These are phyloP conservation scores for Eclectus roratus DNA, from an alignment of 2,113 vertebrate genomes.

Conservation along the genomic window DNA sequence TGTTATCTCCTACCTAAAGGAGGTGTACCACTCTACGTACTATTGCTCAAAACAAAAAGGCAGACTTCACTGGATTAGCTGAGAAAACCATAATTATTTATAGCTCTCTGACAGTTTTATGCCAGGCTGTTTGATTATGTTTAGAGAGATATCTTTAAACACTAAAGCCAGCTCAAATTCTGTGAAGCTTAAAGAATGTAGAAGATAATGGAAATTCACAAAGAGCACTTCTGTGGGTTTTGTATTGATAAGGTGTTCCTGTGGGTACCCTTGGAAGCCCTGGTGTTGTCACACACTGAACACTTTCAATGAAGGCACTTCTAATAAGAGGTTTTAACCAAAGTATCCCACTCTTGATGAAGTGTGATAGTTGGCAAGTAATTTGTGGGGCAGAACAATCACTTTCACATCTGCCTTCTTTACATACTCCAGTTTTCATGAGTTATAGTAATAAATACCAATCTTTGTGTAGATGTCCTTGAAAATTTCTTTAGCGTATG, in stretches of 20 bases:
- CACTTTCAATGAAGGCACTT: background rate
- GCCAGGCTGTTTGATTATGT: background rate
- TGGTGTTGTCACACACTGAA: background rate
- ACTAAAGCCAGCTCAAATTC: background rate
- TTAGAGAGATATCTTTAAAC: background rate
- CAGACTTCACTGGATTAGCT: background rate
- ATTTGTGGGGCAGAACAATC: background rate
- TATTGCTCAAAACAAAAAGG: background rate
- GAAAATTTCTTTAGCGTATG: background rate
- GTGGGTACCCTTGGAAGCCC: background rate
- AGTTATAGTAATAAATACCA: background rate
- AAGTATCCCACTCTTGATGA: background rate
- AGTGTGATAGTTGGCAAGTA: background rate
- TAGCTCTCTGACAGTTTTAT: background rate
- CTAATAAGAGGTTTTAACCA: background rate
- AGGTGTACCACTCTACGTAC: background rate
- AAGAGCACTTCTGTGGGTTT: background rate
- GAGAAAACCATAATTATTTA: background rate
- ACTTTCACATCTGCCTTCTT: background rate
- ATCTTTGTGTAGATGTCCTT: background rate
- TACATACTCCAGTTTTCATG: background rate
- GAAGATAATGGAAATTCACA: background rate
- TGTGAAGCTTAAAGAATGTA: background rate
- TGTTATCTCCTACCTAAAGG: background rate
- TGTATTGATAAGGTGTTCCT: background rate